Evolutionary conservation across 2,888 invertebrate species (phyloP), one percentile per base, ranked within the genome.

Genomic region (Drosophila pseudotalamancana): DNA sequence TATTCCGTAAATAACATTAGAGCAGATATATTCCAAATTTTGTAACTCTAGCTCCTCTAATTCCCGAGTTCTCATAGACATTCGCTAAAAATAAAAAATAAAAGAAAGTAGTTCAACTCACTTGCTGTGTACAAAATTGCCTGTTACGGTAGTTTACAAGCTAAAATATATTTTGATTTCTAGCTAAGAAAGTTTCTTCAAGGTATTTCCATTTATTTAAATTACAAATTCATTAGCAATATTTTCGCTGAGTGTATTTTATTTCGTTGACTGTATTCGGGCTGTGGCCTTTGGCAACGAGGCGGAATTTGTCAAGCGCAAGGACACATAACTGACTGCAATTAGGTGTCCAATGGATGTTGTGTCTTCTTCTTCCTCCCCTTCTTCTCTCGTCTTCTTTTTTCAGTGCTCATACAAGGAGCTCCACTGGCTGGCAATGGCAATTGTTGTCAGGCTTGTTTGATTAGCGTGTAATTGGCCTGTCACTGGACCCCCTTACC

Each of bases 401-500:
- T 25, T 16, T 11, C 40, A 25, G 18, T n/a, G n/a, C 21, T 27
- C 27, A 5, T 18, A 29, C 46, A 37, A 40, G 49, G 34, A 42
- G 50, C 60, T 48, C n/a, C 25, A 37, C 31, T 50, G 11, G 27
- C 51, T 34, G 53, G 46, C 61, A 80, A 76, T 73, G 76, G 77
- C 68, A 74, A 81, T 87, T 82, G 82, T 82, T 82, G 87, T 82
- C 82, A 85, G 83, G 65, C 87, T 84, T 82, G 87, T 87, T 82
- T 87, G 82, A 82, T 82, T 84, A 84, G 63, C 76, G 62, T 66
- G 82, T 82, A 87, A 87, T 84, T 84, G 86, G 73, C 46, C 57
- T 60, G 68, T 64, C 61, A 54, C 51, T 43, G 46, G 35, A 27
- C 48, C 45, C 39, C 31, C 50, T 39, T 27, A 14, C 6, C 6